Evolutionary conservation across 92 coral and sea anemone species (phyloP), one percentile per base, ranked within the genome.

Genomic region (Plumapathes pennacea): DNA sequence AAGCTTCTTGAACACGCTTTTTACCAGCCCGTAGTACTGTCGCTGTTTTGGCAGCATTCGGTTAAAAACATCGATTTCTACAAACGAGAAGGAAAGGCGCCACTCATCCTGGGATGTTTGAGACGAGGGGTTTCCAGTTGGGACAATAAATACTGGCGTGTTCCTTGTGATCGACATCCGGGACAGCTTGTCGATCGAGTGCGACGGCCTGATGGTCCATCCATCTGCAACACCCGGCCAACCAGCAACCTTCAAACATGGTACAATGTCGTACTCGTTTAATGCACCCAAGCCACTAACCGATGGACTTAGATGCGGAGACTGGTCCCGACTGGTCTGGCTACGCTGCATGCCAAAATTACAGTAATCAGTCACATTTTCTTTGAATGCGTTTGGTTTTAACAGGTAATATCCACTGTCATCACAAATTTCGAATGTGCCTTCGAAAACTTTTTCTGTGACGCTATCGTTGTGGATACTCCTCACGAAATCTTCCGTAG

Each of bases 21-120:
- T 69, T 24, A 57, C 54, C 31, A 69, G 33, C 18, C 76, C 76
- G 25, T 10, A 69, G 44, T 44, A 19, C 19, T 69, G 64, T 25
- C 76, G 50, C 67, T 55, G 64, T 49, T 60, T 48, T 13, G 67
- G 40, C 10, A 34, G 8, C 33, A 69, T 28, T 44, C 40, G 32
- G 13, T 69, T 19, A 36, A 69, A 69, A 23, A 60, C 46, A 14
- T 49, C 67, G 25, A 69, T 57, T 38, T 69, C 76, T 24, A 46
- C 76, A 60, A 69, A 55, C n/a, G 76, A 69, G 31, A 69, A 69
- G 3, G 76, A 69, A 10, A 69, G 40, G 46, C 76, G 55, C 28
- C 64, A 69, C 38, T 69, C 67, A 2, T 18, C 21, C 19, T 69
- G n/a, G 23, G 45, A 52, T 19, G 64, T 40, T 17, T 41, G 33